Evolutionary conservation across 2,797 vertebrate genomes (phyloP), one percentile per base, ranked within the genome.

Genomic region (Heterohyrax brucei): DNA sequence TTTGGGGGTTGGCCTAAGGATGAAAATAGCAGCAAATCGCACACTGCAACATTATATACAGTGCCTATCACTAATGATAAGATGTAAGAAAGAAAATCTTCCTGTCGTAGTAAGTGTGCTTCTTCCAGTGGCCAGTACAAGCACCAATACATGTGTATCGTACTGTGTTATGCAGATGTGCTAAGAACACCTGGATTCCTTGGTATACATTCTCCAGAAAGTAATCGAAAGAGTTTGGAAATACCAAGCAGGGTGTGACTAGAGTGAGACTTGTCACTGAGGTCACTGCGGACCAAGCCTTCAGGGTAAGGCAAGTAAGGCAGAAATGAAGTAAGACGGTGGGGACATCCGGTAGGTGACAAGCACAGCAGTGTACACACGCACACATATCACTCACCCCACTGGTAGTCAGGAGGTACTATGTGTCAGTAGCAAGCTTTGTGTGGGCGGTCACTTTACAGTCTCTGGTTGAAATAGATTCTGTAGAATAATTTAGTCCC

Each of bases 161-260:
- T 39, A 39, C 30, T 30, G 21, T 7, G 6, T 53, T 85, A 59
- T 28, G 76, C 70, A n/a, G 6, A 46, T 66, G 44, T 22, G 50
- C 22, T 14, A 4, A 13, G 59, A 82, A 85, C 75, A 95, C 59
- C 59, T 83, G 39, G 13, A 0, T 1, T 8, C 16, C 75, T 72
- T 33, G 68, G 59, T 46, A 5, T 80, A 28, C 24, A 10, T 56
- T 73, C 92, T 89, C 56, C 22, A 61, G 79, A 94, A 53, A n/a
- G 73, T 72, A 94, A 80, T 28, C 50, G 26, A 76, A 53, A 39
- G 21, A 66, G 22, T 91, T 82, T 78, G 53, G 39, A 92, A 92
- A 80, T 33, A 88, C 26, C 19, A 75, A 76, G 56, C 78, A 83
- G n/a, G 39, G 70, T 68, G 18, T 76, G 24, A 50, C 26, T 28